Percentiles rank a stretch among this genome's conserved stretches.
phyloP scores from a whole-genome alignment of 2,888 invertebrate species.

The Notocelia uddmanniana region DNA sequence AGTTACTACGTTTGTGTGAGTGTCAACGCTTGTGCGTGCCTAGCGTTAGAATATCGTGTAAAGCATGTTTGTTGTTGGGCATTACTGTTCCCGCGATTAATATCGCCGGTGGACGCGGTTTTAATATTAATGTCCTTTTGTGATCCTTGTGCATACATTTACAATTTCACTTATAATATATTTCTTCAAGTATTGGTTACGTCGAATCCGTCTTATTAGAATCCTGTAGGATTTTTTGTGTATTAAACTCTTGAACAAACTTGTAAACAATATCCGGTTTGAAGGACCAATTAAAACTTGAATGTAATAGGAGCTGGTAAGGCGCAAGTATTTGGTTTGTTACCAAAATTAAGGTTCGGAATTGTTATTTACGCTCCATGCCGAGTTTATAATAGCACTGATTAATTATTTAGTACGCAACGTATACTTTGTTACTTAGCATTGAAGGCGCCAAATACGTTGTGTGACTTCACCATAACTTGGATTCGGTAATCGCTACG shows the following conservation, averaged over 20 bases:
- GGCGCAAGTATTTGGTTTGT: not conserved
- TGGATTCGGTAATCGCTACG: constrained; percentile 23
- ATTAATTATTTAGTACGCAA: constrained; percentile 30
- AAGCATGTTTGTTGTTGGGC: constrained; percentile 76
- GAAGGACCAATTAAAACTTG: constrained; percentile 47
- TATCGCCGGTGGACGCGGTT: constrained; percentile 66
- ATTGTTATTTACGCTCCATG: constrained; percentile 19
- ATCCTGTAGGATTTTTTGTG: constrained; percentile 1
- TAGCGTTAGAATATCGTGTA: constrained; percentile 73
- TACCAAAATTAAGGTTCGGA: constrained; percentile 11
- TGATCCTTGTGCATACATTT: constrained; percentile 29
- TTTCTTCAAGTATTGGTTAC: not conserved
- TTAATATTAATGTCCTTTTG: constrained; percentile 61
- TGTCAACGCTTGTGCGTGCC: constrained; percentile 76
- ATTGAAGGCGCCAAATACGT: constrained; percentile 24
- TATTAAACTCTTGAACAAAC: not conserved
- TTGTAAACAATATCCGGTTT: constrained; percentile 46
- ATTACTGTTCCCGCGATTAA: constrained; percentile 73
- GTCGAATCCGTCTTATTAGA: constrained; percentile 18
- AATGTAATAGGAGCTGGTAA: not conserved
- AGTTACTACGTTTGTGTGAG: constrained; percentile 71
- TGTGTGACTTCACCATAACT: constrained; percentile 18
- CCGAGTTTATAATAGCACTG: constrained; percentile 19
- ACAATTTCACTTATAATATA: constrained; percentile 26
- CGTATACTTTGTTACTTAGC: constrained; percentile 7